phyloP scores from a whole-genome alignment of 2,888 invertebrate species.

The Spodoptera exigua region DNA sequence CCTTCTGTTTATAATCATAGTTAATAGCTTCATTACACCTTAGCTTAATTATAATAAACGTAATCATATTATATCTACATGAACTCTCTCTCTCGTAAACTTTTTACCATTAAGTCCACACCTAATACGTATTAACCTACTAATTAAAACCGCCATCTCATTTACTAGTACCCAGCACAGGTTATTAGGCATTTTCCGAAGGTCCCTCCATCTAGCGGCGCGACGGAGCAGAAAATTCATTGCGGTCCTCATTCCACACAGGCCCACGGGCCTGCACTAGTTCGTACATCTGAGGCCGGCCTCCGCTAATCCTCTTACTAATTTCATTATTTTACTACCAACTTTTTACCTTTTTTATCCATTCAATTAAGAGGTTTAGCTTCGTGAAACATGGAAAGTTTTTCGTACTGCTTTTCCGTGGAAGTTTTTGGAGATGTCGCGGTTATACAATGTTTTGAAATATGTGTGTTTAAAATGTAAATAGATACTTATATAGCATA shows the following conservation, averaged over 20 bases:
- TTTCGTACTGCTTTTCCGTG: background rate
- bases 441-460: too few relatives aligned
- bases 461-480: too few relatives aligned
- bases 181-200: slow-evolving; percentile 68
- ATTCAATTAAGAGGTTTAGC: slow-evolving; percentile 34
- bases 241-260: slow-evolving; percentile 78
- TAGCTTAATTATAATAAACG: too few relatives aligned
- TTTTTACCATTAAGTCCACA: background rate
- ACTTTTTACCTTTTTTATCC: slow-evolving; percentile 36
- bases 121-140: slow-evolving; percentile 33
- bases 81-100: background rate
- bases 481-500: too few relatives aligned
- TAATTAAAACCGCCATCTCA: slow-evolving; percentile 55
- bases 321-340: slow-evolving; percentile 51
- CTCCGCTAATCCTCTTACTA: slow-evolving; percentile 52
- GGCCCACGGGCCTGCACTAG: slow-evolving; percentile 71
- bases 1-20: too few relatives aligned
- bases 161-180: slow-evolving; percentile 53
- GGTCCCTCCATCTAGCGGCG: slow-evolving; percentile 76
- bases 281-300: slow-evolving; percentile 31
- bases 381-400: slow-evolving; percentile 5
- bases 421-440: too few relatives aligned
- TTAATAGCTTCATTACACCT: too few relatives aligned
- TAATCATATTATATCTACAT: too few relatives aligned
- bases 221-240: slow-evolving; percentile 83